Evolutionary conservation across 2,888 invertebrate species (phyloP), one percentile per base, ranked within the genome.

Genomic region (Carterocephalus palaemon): DNA sequence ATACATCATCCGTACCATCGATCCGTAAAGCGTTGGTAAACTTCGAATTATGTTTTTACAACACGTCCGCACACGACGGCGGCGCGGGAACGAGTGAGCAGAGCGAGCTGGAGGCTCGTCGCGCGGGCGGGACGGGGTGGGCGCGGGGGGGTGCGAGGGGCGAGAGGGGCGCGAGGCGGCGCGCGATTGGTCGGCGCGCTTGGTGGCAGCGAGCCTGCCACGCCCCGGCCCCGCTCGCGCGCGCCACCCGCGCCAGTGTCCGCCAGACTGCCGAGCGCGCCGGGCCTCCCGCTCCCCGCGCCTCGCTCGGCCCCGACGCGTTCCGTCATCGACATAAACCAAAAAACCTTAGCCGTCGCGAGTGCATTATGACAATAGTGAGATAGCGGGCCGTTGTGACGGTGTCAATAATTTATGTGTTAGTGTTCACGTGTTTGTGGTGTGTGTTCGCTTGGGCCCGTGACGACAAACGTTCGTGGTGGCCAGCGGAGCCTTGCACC

Each of bases 281-380:
- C 88, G 88, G 89, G 87, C 86, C 79, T 77, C 81, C 82, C 81
- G 83, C 88, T 75, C 75, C 88, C 82, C 85, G 83, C 81, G 83
- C 80, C 76, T 72, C 79, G 78, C 82, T 88, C 88, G 89, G 87
- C 86, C 74, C 61, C 79, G 76, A 73, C 76, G 79, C 78, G 80
- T 73, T 62, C 73, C 75, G 77, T 70, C 69, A 70, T 65, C 69
- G 69, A 67, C 73, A 62, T 67, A 62, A 60, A 48, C 70, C 73
- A 67, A 69, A 66, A 67, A 64, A 67, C 61, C 64, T 58, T 67
- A 75, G 22, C 32, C 40, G 78, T 79, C 84, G 85, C 85, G 85
- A 82, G 85, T 85, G 85, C 84, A 85, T 69, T 81, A 86, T 86
- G 85, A 85, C 84, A 84, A 80, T 85, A 75, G 84, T 82, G 85